Evolutionary conservation across 1,140 invertebrate genomes (phyloP).

Genomic region (Apis laboriosa): DNA sequence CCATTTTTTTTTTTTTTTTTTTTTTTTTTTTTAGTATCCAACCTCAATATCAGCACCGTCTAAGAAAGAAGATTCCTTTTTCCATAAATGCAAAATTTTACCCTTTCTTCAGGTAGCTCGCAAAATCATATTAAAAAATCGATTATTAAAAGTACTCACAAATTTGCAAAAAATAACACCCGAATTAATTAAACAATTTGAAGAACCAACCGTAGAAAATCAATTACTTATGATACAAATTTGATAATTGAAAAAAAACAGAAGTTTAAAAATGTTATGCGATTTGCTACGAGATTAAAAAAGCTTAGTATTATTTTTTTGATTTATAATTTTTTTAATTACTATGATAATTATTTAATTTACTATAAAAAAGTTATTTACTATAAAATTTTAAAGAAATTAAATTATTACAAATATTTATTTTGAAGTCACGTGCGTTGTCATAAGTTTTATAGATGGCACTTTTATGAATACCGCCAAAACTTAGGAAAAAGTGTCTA

Average conservation of each 20-base stretch:
- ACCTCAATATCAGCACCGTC: background rate
- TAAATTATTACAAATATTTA: background rate
- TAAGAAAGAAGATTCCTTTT: background rate
- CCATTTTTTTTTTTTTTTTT: background rate
- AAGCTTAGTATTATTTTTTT: background rate
- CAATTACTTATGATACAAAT: background rate
- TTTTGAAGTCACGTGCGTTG: background rate
- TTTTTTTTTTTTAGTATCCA: slow-evolving; percentile 16
- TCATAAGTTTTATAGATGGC: slow-evolving; percentile 13
- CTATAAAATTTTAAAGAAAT: background rate
- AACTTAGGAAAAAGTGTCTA: slow-evolving; percentile 18
- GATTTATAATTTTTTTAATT: too few relatives aligned
- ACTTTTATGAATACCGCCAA: slow-evolving; percentile 19
- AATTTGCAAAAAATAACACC: background rate
- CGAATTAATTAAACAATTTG: background rate
- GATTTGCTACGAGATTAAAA: background rate
- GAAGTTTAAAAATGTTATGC: too few relatives aligned
- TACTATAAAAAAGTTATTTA: background rate
- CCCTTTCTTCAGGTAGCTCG: slow-evolving; percentile 28
- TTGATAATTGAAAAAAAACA: background rate
- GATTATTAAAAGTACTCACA: slow-evolving; percentile 21
- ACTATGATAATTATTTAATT: background rate
- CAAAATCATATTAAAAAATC: slow-evolving; percentile 22
- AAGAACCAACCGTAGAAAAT: background rate
- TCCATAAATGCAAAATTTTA: background rate